phyloP scores from a whole-genome alignment of 2,113 vertebrate genomes.

The Micromys minutus region DNA sequence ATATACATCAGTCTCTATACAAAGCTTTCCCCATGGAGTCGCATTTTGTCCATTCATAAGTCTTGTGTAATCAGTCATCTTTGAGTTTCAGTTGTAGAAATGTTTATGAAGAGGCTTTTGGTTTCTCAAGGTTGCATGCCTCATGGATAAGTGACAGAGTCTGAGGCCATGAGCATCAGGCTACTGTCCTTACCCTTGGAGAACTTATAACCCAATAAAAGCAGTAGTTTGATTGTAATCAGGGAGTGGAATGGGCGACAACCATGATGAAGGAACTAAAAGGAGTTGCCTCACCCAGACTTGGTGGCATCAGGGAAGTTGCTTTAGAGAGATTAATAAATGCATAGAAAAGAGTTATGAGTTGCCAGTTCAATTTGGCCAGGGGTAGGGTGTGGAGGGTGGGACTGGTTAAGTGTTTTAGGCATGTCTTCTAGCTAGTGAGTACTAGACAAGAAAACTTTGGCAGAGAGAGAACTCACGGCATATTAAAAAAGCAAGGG shows the following conservation, averaged over 20 bases:
- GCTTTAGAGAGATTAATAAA: background rate
- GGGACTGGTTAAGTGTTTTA: background rate
- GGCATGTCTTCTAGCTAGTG: background rate
- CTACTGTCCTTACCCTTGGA: background rate
- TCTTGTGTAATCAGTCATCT: background rate
- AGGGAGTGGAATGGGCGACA: rapidly evolving
- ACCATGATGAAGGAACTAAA: background rate
- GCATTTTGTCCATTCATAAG: background rate
- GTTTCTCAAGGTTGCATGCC: background rate
- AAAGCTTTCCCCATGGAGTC: background rate
- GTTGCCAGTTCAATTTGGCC: background rate
- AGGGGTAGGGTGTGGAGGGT: rapidly evolving
- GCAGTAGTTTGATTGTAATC: rapidly evolving
- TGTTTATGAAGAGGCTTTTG: background rate
- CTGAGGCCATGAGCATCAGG: background rate
- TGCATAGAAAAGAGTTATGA: background rate
- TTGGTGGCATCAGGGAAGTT: background rate
- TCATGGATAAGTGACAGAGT: background rate
- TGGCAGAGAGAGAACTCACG: background rate
- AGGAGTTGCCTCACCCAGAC: background rate
- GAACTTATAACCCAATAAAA: background rate
- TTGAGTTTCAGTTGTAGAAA: background rate
- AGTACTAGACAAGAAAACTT: too few relatives aligned
- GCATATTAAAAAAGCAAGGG: background rate
- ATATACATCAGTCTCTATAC: background rate